Evolutionary conservation across 2,888 invertebrate genomes (phyloP), one percentile per base, ranked within the genome.

Genomic region (Melikaiella ostensackeni): DNA sequence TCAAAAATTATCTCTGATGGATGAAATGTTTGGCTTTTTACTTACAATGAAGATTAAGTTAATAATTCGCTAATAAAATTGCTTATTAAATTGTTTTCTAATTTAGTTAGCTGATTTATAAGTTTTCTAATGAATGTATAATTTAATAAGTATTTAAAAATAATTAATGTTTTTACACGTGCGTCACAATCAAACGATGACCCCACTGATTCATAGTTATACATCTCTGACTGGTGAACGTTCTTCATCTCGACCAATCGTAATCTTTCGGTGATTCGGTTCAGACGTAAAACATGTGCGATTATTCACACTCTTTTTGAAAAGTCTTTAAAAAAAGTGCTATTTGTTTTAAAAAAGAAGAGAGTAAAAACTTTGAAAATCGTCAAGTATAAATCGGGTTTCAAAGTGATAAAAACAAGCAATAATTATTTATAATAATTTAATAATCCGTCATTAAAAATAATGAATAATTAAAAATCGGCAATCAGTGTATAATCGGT

Each of bases 281-380:
- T 86, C 87, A 87, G 87, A 86, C 85, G 82, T 78, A 84, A 85
- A 86, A 86, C 86, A 83, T 82, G 83, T 81, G 83, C 84, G 84
- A 84, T 84, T 83, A 81, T 82, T 84, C 82, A 81, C 78, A 82
- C 82, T 81, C 77, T 64, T 76, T 80, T 78, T 38, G 9, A n/a
- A 35, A 63, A 63, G n/a, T 38, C 13, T 33, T 1, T 5, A 33
- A n/a, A 63, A 61, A 62, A 63, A 38, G 35, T 35, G n/a, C n/a
- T 8, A 35, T 33, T 33, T 38, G 2, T 59, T 59, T n/a, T n/a
- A n/a, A n/a, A n/a, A n/a, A n/a, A n/a, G n/a, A n/a, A n/a, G n/a
- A n/a, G n/a, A n/a, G n/a, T n/a, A n/a, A n/a, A n/a, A n/a, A n/a
- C n/a, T n/a, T n/a, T 9, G 27, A 59, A 24, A 24, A 59, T 59